Evolutionary conservation across 2,797 vertebrate species (phyloP).

Genomic region (Acanthurus lineatus): DNA sequence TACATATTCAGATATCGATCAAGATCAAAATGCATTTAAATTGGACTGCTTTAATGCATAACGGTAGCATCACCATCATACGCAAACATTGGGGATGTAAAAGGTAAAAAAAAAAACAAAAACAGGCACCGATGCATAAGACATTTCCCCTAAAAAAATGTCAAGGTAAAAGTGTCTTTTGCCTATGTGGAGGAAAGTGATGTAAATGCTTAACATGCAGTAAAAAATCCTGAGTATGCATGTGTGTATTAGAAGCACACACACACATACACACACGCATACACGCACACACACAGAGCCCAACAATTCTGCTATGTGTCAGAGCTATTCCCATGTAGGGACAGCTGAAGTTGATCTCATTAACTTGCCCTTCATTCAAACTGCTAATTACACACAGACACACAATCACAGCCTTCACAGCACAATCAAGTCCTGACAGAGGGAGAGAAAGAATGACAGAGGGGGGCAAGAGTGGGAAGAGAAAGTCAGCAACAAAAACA

Average conservation of each 20-base stretch:
- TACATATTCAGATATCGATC: constrained; percentile 5
- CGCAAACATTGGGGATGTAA: neutral
- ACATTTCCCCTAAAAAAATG: no score
- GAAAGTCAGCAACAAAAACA: constrained; percentile 33
- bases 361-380: constrained; percentile 81
- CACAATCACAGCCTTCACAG: constrained; percentile 67
- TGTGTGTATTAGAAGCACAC: neutral
- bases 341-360: constrained; percentile 80
- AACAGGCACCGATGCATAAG: no score
- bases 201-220: neutral
- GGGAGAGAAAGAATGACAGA: constrained; percentile 43
- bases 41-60: neutral
- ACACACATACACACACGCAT: neutral
- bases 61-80: neutral
- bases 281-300: neutral
- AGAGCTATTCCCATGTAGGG: constrained; percentile 55
- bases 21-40: constrained; percentile 3
- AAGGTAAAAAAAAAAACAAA: neutral
- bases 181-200: neutral
- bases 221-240: neutral
- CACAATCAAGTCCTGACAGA: constrained; percentile 59
- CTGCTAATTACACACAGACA: constrained; percentile 75
- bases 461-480: constrained; percentile 30
- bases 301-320: constrained; percentile 47
- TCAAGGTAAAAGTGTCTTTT: neutral